Conservation (phyloP, 2,888 invertebrate species). For the Pseudolycoriella hygida region DNA sequence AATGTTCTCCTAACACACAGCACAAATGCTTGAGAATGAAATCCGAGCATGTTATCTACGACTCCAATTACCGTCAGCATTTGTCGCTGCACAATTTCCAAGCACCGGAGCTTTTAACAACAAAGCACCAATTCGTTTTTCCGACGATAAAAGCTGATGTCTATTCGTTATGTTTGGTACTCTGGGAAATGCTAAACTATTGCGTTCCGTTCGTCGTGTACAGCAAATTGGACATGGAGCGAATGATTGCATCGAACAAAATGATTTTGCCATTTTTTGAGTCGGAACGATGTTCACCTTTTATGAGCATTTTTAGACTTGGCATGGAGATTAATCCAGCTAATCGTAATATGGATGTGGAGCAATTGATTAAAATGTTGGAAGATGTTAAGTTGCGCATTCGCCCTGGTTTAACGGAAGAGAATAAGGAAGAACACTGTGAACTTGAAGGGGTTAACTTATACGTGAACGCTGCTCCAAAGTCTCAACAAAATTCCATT, state of each 20-base stretch:
- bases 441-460: too few species aligned
- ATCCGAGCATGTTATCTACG: slow-evolving; percentile 11
- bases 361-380: slow-evolving; percentile 7
- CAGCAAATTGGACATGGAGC: slow-evolving; percentile 10
- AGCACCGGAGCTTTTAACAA: slow-evolving; percentile 11
- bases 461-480: too few species aligned
- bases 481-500: too few species aligned
- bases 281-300: slow-evolving; percentile 7
- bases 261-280: slow-evolving; percentile 10
- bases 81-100: slow-evolving; percentile 12
- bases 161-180: slow-evolving; percentile 11
- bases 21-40: not conserved
- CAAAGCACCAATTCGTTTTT: slow-evolving; percentile 9
- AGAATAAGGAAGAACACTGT: too few species aligned
- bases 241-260: slow-evolving; percentile 6
- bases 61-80: slow-evolving; percentile 10
- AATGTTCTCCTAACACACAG: not conserved
- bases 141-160: slow-evolving; percentile 12
- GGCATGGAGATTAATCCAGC: slow-evolving; percentile 9
- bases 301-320: slow-evolving; percentile 8
- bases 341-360: slow-evolving; percentile 8
- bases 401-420: too few species aligned
- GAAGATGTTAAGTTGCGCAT: slow-evolving; percentile 4
- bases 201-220: slow-evolving; percentile 12
- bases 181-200: slow-evolving; percentile 14